Conservation (phyloP, 2,113 vertebrate genomes). For the Paratilapia polleni region DNA sequence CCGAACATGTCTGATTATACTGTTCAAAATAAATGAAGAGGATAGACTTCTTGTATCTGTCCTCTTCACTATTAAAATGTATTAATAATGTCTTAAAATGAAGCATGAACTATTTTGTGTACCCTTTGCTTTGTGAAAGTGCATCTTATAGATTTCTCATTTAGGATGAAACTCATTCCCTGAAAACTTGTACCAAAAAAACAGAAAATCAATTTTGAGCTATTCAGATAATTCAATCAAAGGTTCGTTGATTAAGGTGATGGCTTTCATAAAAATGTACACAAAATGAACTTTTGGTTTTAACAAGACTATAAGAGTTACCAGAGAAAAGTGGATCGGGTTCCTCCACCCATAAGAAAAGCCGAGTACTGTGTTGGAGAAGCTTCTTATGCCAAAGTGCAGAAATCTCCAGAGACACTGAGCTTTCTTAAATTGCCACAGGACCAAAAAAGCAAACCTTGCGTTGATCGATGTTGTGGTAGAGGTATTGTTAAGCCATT, state of each 20-base stretch:
- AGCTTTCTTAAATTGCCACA: conserved; percentile 31
- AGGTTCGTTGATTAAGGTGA: background rate
- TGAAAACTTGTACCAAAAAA: background rate
- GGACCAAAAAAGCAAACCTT: background rate
- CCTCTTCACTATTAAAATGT: too few species aligned
- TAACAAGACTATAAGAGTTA: background rate
- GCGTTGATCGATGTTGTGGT: conserved; percentile 2
- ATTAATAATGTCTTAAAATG: background rate
- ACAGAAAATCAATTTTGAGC: background rate
- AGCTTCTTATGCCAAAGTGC: conserved; percentile 1
- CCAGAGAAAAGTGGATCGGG: background rate
- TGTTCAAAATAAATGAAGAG: background rate
- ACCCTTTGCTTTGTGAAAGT: background rate
- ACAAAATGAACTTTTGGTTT: background rate
- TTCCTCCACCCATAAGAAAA: background rate
- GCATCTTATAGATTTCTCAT: background rate
- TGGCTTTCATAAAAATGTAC: background rate
- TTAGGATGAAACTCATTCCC: background rate
- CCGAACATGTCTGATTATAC: conserved; percentile 5
- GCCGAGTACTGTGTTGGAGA: background rate
- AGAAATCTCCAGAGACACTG: conserved; percentile 17
- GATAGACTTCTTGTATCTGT: background rate
- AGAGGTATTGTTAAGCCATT: conserved; percentile 28
- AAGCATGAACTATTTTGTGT: background rate
- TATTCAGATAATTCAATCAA: background rate